phyloP scores from a whole-genome alignment of 2,888 invertebrate species.

The Rosalia funebris region DNA sequence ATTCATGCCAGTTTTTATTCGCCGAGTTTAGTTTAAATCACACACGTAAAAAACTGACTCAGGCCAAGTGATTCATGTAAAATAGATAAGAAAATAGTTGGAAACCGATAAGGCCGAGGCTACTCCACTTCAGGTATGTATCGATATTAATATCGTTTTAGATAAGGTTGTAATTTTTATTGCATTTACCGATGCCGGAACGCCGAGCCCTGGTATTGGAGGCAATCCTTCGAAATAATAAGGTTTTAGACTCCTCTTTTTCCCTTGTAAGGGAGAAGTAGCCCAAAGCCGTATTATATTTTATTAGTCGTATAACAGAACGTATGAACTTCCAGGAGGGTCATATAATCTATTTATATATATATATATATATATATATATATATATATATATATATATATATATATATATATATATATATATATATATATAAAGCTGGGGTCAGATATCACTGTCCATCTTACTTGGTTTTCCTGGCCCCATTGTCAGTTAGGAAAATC shows the following conservation, averaged over 20 bases:
- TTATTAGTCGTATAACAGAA: slow-evolving; percentile 40
- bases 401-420: slow-evolving; percentile 42
- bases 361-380: slow-evolving; percentile 42
- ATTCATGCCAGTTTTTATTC: not conserved
- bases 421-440: slow-evolving; percentile 41
- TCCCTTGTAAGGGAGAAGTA: slow-evolving; percentile 29
- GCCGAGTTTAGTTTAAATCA: not conserved
- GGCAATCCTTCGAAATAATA: slow-evolving; percentile 23
- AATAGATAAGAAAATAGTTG: slow-evolving; percentile 1
- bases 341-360: slow-evolving; percentile 42
- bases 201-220: too few species aligned
- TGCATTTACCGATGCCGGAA: not conserved
- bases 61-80: slow-evolving; percentile 1
- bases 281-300: slow-evolving; percentile 37
- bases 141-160: not conserved
- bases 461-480: not conserved
- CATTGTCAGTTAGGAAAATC: not conserved
- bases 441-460: slow-evolving; percentile 38
- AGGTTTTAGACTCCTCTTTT: slow-evolving; percentile 28
- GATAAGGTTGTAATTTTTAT: slow-evolving; percentile 4
- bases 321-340: slow-evolving; percentile 39
- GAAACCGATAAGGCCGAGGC: not conserved
- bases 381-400: slow-evolving; percentile 42
- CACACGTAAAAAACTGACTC: not conserved
- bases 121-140: not conserved